Conservation (phyloP, 2,113 vertebrate species). For the Archilochus colubris region DNA sequence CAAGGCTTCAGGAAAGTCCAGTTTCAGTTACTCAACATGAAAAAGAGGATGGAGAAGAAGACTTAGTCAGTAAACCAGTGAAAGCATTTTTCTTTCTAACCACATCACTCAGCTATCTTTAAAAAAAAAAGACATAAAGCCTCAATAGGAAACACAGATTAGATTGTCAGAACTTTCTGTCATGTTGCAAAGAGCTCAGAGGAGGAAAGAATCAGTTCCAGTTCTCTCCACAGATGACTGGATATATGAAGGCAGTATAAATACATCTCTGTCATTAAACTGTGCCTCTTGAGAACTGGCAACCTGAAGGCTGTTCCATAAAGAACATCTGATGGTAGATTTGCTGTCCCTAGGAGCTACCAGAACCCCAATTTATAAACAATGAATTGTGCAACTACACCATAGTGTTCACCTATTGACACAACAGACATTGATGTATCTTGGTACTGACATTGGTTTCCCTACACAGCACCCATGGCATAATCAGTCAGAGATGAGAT, state of each 20-base stretch:
- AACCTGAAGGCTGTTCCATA: background rate
- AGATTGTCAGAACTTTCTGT: background rate
- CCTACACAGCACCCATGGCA: background rate
- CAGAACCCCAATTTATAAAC: background rate
- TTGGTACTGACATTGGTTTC: background rate
- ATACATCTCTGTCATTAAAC: background rate
- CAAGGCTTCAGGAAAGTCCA: background rate
- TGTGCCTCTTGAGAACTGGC: background rate
- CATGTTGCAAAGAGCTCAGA: background rate
- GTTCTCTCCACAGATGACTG: background rate
- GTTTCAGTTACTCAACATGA: background rate
- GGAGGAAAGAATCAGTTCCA: background rate
- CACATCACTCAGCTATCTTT: background rate
- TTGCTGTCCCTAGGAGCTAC: background rate
- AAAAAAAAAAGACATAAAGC: background rate
- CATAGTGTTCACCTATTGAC: background rate
- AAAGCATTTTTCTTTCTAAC: background rate
- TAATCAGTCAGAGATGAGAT: background rate
- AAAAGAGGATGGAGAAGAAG: background rate
- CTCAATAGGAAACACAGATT: background rate
- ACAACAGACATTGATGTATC: background rate
- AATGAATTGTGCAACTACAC: background rate
- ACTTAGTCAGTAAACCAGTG: background rate
- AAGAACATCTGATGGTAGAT: background rate
- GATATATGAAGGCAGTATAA: background rate